Evolutionary conservation across 2,113 vertebrate genomes (phyloP), one percentile per base, ranked within the genome.

Genomic region (Acrocephalus arundinaceus): DNA sequence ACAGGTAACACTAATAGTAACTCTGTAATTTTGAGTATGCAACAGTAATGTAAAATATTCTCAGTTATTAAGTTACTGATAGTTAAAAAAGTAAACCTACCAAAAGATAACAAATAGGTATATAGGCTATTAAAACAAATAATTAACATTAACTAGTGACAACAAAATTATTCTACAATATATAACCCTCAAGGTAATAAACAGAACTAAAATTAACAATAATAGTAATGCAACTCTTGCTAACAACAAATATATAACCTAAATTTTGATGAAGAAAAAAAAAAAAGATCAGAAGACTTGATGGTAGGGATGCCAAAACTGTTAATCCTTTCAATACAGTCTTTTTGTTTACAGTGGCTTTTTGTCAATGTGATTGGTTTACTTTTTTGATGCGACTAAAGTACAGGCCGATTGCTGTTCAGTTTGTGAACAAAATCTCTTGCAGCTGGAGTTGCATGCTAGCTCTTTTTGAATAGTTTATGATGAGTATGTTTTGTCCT

Each of bases 11-110:
- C 96, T 98, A 99, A 99, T 97, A 99, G 98, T 98, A 98, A 99
- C 98, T 98, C 97, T 98, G 97, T 98, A 99, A 99, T 99, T 98
- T 98, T 99, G 98, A 98, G 96, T 98, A 98, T 99, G 98, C 97
- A 98, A 97, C 97, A 98, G 98, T 98, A 98, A 98, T 99, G 97
- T 98, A 98, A 99, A 99, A 99, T 99, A 97, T 98, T 98, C 98
- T 97, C 97, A 98, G 96, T 98, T 98, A 98, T 98, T 98, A 98
- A 99, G 98, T 98, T 99, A 99, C 98, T 98, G 98, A 98, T 99
- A 99, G 98, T 99, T 99, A 99, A 99, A 99, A 99, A 99, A 99
- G 99, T 99, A 99, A 99, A 99, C 99, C 99, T 99, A 97, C 98
- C 98, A 98, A 98, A 98, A 97, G 96, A 98, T 99, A 99, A 99